phyloP scores from a whole-genome alignment of 2,113 vertebrate genomes.

The Ploceus nigricollis region DNA sequence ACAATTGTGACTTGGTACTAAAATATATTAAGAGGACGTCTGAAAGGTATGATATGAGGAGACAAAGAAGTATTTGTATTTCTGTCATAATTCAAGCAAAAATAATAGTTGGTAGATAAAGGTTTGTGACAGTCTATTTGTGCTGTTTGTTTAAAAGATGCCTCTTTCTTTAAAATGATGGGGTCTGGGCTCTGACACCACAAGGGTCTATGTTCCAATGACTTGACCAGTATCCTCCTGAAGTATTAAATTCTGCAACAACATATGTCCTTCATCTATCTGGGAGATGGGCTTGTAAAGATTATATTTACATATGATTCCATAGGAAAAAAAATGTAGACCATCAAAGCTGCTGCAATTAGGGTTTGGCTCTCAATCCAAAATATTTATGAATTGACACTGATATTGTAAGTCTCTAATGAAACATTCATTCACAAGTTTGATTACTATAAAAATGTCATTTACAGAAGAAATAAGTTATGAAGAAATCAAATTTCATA shows the following conservation, averaged over 20 bases:
- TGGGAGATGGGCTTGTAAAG: background rate
- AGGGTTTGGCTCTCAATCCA: constrained; percentile 9
- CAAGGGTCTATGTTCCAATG: background rate
- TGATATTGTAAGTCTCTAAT: constrained; percentile 40
- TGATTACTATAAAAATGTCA: constrained; percentile 1
- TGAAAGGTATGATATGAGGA: background rate
- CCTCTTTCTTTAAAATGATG: background rate
- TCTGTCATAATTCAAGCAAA: background rate
- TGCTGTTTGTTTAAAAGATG: background rate
- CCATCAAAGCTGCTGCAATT: constrained; percentile 48
- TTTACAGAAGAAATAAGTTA: constrained; percentile 60
- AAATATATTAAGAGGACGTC: background rate
- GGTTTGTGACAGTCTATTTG: background rate
- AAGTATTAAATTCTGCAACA: background rate
- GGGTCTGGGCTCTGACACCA: background rate
- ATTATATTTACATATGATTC: constrained; percentile 7
- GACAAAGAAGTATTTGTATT: background rate
- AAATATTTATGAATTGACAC: constrained; percentile 55
- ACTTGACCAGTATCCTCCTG: background rate
- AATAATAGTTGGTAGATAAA: background rate
- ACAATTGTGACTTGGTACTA: background rate
- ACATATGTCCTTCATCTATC: constrained; percentile 1
- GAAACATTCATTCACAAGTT: constrained; percentile 45
- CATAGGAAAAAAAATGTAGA: background rate
- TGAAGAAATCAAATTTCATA: constrained; percentile 68